Base-by-base conservation (phyloP, 2,888 invertebrate genomes). In the Gari tellinella region DNA sequence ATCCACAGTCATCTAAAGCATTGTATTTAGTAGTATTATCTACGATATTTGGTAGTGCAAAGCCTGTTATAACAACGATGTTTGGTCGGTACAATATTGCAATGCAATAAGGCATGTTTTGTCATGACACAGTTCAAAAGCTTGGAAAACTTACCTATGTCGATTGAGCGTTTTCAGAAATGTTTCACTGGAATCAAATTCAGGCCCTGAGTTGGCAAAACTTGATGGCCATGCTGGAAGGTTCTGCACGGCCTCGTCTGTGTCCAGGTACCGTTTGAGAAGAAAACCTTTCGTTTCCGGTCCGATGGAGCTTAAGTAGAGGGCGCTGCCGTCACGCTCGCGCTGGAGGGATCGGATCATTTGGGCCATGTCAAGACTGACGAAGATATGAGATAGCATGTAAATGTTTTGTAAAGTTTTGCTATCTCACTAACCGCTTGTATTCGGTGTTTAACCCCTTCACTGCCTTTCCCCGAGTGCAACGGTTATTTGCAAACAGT, bases 291-390 rank as follows among this genome's bases (percentile, higher is more conserved):
- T 88, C 5, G 88, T 87, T 63, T 87, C 87, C 49, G 85, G 83
- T 37, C 86, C 78, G 25, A 86, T 82, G 17, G 80, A 78, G 66
- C 87, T 88, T 26, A 88, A 77, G 60, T 89, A 86, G 23, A 89
- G 84, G 62, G 88, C 88, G 62, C 86, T 88, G 76, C 86, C 86
- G 70, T 88, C 88, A 0, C 88, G 84, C 60, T 89, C 89, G 19
- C 81, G 65, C 75, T 88, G 86, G 25, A 86, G 69, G 45, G 73
- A 65, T 38, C 83, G 82, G 38, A 86, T 79, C 75, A 75, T 70
- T 37, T 66, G 60, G 3, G 69, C 75, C 75, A 75, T 70, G 56
- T 70, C 70, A 12, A 75, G 45, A 67, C 75, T 75, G 55, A n/a
- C 58, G 26, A 45, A 45, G 4, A 45, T 19, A 23, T 19, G 23